These are phyloP conservation scores for Crenichthys baileyi DNA, from an alignment of 2,797 vertebrate species.

Conservation along the genomic window DNA sequence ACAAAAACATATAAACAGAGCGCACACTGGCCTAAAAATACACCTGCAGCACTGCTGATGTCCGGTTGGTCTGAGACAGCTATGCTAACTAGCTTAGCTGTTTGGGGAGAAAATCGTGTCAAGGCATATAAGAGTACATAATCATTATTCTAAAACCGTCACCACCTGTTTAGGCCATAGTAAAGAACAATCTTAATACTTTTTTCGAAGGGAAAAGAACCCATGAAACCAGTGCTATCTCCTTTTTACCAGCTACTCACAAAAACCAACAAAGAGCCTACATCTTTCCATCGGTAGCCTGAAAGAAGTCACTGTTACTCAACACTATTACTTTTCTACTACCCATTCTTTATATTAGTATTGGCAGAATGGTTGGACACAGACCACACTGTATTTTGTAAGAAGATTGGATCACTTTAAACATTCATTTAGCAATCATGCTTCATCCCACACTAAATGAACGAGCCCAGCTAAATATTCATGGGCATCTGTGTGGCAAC, in stretches of 20 bases:
- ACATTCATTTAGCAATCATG: constrained; percentile 59
- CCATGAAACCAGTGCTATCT: background rate
- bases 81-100: constrained; percentile 58
- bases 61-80: constrained; percentile 46
- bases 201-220: background rate
- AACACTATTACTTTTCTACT: background rate
- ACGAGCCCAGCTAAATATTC: constrained; percentile 59
- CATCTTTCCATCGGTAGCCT: background rate
- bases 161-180: too few species aligned
- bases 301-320: background rate
- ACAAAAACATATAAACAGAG: constrained; percentile 11
- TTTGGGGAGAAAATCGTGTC: constrained; percentile 35
- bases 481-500: constrained; percentile 56
- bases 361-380: constrained; percentile 36
- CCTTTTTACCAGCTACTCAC: background rate
- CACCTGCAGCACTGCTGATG: constrained; percentile 51
- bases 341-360: constrained; percentile 28
- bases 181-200: constrained; percentile 10
- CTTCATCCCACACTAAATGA: constrained; percentile 38
- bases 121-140: background rate
- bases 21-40: constrained; percentile 62
- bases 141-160: background rate
- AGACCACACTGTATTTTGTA: constrained; percentile 46
- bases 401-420: constrained; percentile 47
- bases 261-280: background rate